Conservation (phyloP, 2,797 vertebrate genomes). For the Myotis vivesi region DNA sequence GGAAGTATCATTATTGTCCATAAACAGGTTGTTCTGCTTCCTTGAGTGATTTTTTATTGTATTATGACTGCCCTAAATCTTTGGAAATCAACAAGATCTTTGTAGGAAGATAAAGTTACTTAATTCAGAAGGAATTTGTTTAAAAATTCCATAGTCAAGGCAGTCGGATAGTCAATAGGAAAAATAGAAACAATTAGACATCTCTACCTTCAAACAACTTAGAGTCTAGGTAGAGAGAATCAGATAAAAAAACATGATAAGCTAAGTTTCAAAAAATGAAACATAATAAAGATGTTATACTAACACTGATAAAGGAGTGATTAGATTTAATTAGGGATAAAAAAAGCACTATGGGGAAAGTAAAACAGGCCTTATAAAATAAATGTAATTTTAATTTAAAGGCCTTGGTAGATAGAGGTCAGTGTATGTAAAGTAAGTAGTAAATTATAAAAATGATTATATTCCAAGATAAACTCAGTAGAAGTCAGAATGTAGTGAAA, state of each 20-base stretch:
- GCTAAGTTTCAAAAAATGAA: slow-evolving; percentile 27
- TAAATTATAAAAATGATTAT: neutral
- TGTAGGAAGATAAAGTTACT: slow-evolving; percentile 13
- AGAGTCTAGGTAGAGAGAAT: neutral
- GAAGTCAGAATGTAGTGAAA: neutral
- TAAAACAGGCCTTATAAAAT: neutral
- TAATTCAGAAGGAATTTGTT: slow-evolving; percentile 52
- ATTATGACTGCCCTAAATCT: neutral
- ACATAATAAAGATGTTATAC: neutral
- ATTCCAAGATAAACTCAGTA: neutral
- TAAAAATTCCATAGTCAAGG: neutral
- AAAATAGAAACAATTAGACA: slow-evolving; percentile 18
- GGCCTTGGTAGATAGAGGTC: neutral
- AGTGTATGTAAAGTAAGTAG: neutral
- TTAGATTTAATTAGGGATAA: neutral
- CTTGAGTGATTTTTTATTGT: slow-evolving; percentile 53
- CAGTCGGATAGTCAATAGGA: neutral
- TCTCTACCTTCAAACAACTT: neutral
- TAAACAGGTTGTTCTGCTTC: slow-evolving; percentile 56
- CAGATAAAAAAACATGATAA: neutral
- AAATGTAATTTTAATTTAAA: slow-evolving; percentile 6
- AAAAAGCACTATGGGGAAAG: neutral
- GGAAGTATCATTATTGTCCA: slow-evolving; percentile 55
- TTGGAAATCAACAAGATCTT: slow-evolving; percentile 34
- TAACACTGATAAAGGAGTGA: neutral